Conservation (phyloP, 2,113 vertebrate species). For the Lepidothrix coronata region DNA sequence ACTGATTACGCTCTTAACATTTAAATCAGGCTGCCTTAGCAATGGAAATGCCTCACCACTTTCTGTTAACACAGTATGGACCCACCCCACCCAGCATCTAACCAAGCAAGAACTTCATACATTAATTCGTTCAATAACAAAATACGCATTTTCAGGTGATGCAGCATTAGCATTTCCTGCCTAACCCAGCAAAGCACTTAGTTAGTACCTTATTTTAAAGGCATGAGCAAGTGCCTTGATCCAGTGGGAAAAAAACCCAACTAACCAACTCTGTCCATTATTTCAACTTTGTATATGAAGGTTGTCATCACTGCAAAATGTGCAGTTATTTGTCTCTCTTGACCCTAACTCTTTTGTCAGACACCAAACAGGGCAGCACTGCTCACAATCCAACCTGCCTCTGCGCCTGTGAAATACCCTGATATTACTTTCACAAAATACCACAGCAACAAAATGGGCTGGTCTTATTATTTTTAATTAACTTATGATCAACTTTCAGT, state of each 20-base stretch:
- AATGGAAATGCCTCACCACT: not conserved
- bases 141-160: not conserved
- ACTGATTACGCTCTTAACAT: not conserved
- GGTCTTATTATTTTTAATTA: not conserved
- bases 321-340: not conserved
- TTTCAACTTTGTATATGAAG: not conserved
- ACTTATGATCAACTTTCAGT: not conserved
- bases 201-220: not conserved
- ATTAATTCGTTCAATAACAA: not conserved
- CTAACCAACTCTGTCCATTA: not conserved
- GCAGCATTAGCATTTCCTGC: not conserved
- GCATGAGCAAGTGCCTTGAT: not conserved
- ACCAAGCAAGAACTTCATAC: not conserved
- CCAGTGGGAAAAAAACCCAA: not conserved
- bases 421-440: not conserved
- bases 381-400: not conserved
- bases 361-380: not conserved
- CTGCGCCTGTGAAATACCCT: fast-evolving
- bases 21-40: not conserved
- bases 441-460: not conserved
- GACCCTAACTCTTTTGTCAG: not conserved
- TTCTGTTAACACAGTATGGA: not conserved
- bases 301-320: not conserved
- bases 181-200: not conserved
- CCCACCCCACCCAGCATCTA: not conserved